Evolutionary conservation across 2,113 vertebrate species (phyloP), one percentile per base, ranked within the genome.

Genomic region (Mormoops blainvillei): DNA sequence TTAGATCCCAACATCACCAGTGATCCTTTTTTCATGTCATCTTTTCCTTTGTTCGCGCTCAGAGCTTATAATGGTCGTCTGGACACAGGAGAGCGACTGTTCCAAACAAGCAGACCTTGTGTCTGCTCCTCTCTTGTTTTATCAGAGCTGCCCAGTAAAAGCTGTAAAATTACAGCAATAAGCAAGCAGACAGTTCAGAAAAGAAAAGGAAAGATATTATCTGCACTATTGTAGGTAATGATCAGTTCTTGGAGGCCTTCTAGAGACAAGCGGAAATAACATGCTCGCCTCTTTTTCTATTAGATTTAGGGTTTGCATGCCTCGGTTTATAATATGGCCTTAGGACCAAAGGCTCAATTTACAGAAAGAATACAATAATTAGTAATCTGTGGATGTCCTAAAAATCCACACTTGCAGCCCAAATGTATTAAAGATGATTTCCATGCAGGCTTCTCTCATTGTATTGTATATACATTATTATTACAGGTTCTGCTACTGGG

Each of bases 91-190:
- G 6, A 83, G 26, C 11, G 84, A 48, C 45, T 22, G 19, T 26
- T 52, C 31, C 65, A 67, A 76, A 70, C 2, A 4, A 82, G 14
- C 24, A 65, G n/a, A 52, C 31, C 56, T 81, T 50, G 36, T 10
- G 4, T 74, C 50, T 63, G 33, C n/a, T 48, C 50, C 71, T 65
- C 76, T 70, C 24, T 85, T 45, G 31, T 78, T 94, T 95, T 28
- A 33, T 94, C 78, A 90, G 52, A 91, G 58, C 50, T 85, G 50
- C 45, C 73, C 41, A 92, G 19, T 45, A 88, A 96, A 88, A 77
- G 76, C 38, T 94, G 31, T 9, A 36, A 96, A 94, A 20, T 68
- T 61, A 76, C 6, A 68, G 77, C 77, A 77, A 73, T 19, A 31
- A 89, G 56, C 31, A 86, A 19, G 36, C 68, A 58, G 84, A 68